Evolutionary conservation across 2,797 vertebrate species (phyloP), one percentile per base, ranked within the genome.

Genomic region (Rhinogobio ventralis): DNA sequence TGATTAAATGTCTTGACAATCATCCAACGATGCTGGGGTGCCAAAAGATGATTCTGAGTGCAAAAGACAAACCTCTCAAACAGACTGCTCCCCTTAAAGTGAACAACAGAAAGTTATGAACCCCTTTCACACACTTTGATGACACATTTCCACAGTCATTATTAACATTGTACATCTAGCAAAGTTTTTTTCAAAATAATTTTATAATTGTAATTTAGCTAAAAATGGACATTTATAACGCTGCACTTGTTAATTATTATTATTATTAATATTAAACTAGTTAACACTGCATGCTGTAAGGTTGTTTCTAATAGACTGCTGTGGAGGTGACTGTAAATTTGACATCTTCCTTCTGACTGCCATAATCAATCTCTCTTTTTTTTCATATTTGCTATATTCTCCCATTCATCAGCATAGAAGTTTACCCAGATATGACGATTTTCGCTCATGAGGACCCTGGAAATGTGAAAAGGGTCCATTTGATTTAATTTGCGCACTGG

Each of bases 401-500:
- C 3, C 74, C n/a, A 23, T 39, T 60, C 33, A 42, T 23, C 11
- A 42, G 53, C 60, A 15, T 53, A 60, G 4, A 25, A 42, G 55
- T 78, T 42, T 62, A 78, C 39, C n/a, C 10, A 45, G 7, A 25
- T 19, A 20, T 28, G 14, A 77, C 0, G 9, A 42, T 8, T 17
- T 25, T 13, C 1, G 17, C 42, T 68, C 28, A 28, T 1, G 36
- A 62, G 33, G 20, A 20, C 13, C 20, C 28, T 68, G 45, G 64
- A 80, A 33, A 64, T n/a, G 20, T 72, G 69, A 28, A 28, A 49
- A 73, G 19, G 25, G 60, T 79, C 60, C 13, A 20, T 66, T 49
- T 9, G n/a, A 66, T 79, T 64, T 49, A 0, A 66, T 46, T 39
- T 36, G 4, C 30, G 25, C 25, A 10, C 1, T 69, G 19, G n/a